Evolutionary conservation across 2,888 invertebrate genomes (phyloP).

Genomic region (Amiota minor): DNA sequence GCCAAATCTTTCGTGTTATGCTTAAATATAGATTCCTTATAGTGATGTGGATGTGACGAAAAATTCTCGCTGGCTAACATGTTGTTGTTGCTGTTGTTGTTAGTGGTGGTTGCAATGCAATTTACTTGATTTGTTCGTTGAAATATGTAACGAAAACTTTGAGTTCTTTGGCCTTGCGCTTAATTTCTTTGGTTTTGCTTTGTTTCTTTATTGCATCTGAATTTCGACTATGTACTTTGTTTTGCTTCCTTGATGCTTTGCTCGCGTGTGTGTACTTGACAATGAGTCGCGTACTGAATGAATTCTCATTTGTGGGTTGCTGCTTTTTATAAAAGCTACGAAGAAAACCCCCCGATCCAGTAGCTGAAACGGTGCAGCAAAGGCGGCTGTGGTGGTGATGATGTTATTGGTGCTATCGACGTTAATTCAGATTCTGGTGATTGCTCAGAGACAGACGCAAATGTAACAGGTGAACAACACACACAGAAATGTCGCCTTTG

Average conservation of each 20-base stretch:
- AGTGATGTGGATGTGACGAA: slow-evolving; percentile 59
- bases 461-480: neutral
- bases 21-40: slow-evolving; percentile 68
- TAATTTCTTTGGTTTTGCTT: slow-evolving; percentile 24
- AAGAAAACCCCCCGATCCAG: slow-evolving; percentile 13
- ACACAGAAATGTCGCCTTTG: slow-evolving; percentile 36
- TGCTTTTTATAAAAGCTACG: slow-evolving; percentile 67
- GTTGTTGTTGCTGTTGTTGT: slow-evolving; percentile 41
- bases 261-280: slow-evolving; percentile 50
- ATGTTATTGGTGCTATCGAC: neutral
- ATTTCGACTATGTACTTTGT: slow-evolving; percentile 24
- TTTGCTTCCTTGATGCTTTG: slow-evolving; percentile 26
- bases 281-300: slow-evolving; percentile 63
- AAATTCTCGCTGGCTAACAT: slow-evolving; percentile 70
- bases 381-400: neutral
- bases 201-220: slow-evolving; percentile 25
- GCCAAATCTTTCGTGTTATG: slow-evolving; percentile 46
- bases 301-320: slow-evolving; percentile 56
- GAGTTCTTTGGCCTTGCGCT: slow-evolving; percentile 16
- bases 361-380: slow-evolving; percentile 7
- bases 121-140: slow-evolving; percentile 18
- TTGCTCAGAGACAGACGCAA: neutral
- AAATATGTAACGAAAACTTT: neutral
- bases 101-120: slow-evolving; percentile 7
- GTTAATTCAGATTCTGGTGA: neutral